Conservation (phyloP, 1,140 invertebrate genomes). For the Drosophila virilis region DNA sequence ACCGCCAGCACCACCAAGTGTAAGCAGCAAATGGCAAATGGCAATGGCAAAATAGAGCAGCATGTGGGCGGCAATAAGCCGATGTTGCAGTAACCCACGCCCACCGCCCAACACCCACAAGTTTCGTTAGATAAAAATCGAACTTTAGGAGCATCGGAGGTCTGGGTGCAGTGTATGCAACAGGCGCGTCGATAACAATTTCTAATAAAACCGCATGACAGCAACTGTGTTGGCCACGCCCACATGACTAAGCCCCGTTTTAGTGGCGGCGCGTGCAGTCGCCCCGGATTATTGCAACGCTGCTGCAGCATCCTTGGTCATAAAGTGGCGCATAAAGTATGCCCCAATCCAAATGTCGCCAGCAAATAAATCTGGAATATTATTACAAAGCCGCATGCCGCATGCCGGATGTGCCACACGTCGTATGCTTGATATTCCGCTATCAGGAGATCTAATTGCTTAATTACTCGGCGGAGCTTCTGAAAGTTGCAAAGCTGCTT, state of each 20-base stretch:
- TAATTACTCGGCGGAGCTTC: constrained; percentile 57
- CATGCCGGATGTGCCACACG: constrained; percentile 27
- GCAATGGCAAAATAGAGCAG: constrained; percentile 41
- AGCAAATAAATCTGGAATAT: constrained; percentile 52
- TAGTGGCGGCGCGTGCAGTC: constrained; percentile 39
- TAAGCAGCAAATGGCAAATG: constrained; percentile 51
- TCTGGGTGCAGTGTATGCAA: constrained; percentile 38
- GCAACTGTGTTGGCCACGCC: constrained; percentile 33
- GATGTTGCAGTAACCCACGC: constrained; percentile 6
- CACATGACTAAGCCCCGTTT: constrained; percentile 36
- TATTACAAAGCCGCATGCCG: constrained; percentile 37
- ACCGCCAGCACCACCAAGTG: constrained; percentile 4
- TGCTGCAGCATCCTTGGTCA: constrained; percentile 43
- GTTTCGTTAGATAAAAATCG: constrained; percentile 67
- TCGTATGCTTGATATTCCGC: constrained; percentile 42
- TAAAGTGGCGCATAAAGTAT: constrained; percentile 65
- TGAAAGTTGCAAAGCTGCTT: constrained; percentile 41
- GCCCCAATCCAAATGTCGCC: constrained; percentile 31
- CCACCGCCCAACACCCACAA: not conserved
- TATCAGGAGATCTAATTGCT: constrained; percentile 57
- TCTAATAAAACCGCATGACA: constrained; percentile 81
- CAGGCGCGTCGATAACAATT: constrained; percentile 77
- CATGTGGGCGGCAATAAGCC: constrained; percentile 58
- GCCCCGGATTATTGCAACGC: constrained; percentile 61
- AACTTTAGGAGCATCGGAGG: constrained; percentile 57